Evolutionary conservation across 2,888 invertebrate species (phyloP).

Genomic region (Seira musarum): DNA sequence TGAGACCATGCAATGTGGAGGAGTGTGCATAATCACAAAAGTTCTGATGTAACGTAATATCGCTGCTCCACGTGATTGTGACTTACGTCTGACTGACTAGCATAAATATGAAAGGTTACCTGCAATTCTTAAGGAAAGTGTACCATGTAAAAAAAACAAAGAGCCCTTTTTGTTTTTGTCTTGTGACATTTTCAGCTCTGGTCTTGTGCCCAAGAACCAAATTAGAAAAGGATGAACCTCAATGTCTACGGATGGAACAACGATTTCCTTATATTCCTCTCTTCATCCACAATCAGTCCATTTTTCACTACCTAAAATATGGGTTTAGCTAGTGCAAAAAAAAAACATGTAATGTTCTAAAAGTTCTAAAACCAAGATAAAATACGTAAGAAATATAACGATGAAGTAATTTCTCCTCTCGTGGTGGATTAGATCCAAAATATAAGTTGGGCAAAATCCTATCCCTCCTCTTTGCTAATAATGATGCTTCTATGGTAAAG

Average conservation of each 20-base stretch:
- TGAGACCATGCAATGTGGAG: background rate
- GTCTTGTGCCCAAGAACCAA: background rate
- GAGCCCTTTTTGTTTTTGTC: background rate
- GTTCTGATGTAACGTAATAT: too few relatives aligned
- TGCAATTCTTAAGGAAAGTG: background rate
- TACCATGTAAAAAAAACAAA: background rate
- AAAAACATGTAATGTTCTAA: background rate
- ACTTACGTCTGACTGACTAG: too few relatives aligned
- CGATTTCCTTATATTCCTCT: background rate
- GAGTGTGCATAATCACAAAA: background rate
- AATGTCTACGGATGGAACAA: background rate
- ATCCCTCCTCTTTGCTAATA: too few relatives aligned
- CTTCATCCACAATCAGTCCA: too few relatives aligned
- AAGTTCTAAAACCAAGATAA: background rate
- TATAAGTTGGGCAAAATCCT: conserved; percentile 24
- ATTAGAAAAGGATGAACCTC: background rate
- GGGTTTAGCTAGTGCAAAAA: too few relatives aligned
- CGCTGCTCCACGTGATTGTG: too few relatives aligned
- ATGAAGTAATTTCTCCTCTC: background rate
- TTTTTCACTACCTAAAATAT: background rate
- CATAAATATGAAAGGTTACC: background rate
- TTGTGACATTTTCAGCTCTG: background rate
- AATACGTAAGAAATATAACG: background rate
- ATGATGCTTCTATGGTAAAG: too few relatives aligned
- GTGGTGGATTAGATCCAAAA: conserved; percentile 58